Percentiles rank a stretch among this genome's conserved stretches.
Conservation (phyloP, 2,797 vertebrate species). For the Labeo calbasu region DNA sequence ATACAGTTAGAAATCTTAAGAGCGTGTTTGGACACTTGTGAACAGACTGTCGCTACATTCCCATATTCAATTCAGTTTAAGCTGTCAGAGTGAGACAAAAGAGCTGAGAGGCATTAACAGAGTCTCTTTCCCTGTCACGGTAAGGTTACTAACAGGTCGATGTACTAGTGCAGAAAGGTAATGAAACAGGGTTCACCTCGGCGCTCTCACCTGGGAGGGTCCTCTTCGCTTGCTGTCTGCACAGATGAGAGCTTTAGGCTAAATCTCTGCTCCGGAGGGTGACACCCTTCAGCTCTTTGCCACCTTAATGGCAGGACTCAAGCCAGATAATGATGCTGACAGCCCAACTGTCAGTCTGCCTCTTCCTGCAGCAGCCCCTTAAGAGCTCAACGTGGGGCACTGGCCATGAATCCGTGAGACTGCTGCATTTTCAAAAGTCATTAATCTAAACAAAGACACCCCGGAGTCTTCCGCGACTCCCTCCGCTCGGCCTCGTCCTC, state of each 20-base stretch:
- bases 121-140: slow-evolving; percentile 48
- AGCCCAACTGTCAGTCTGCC: slow-evolving; percentile 42
- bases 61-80: slow-evolving; percentile 23
- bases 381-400: slow-evolving; percentile 42
- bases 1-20: slow-evolving; percentile 11
- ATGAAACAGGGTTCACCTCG: slow-evolving; percentile 45
- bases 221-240: slow-evolving; percentile 35
- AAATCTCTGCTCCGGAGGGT: slow-evolving; percentile 49
- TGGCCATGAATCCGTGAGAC: slow-evolving; percentile 48
- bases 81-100: slow-evolving; percentile 20
- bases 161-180: slow-evolving; percentile 45
- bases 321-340: slow-evolving; percentile 51
- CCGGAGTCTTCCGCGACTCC: slow-evolving; percentile 21
- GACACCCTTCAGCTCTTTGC: slow-evolving; percentile 53
- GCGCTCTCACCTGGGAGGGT: slow-evolving; percentile 41
- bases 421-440: slow-evolving; percentile 61
- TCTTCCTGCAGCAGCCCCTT: slow-evolving; percentile 37
- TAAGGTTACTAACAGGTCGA: slow-evolving; percentile 56
- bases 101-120: slow-evolving; percentile 23
- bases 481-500: slow-evolving; percentile 27
- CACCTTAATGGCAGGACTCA: slow-evolving; percentile 47
- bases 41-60: slow-evolving; percentile 4
- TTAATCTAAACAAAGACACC: slow-evolving; percentile 62
- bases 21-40: slow-evolving; percentile 1
- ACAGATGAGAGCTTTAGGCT: slow-evolving; percentile 46